These are phyloP conservation scores for Leptopilina syphax DNA, from an alignment of 2,888 invertebrate genomes.

Conservation along the genomic window DNA sequence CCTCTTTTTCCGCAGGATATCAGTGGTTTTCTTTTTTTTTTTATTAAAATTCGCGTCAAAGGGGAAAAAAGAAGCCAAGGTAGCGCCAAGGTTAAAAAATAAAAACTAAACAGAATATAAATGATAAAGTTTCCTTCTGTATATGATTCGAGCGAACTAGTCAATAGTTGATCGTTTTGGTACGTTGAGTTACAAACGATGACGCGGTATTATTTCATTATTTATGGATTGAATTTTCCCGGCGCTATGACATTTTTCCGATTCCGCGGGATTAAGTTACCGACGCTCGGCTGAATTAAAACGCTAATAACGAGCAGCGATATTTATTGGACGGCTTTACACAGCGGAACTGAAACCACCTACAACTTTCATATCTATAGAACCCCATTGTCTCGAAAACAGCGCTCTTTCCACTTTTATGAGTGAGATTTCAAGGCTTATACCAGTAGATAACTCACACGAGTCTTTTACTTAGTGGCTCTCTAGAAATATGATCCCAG, in stretches of 20 bases:
- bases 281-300: slow-evolving; percentile 71
- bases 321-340: slow-evolving; percentile 73
- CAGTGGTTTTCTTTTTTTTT: too few species aligned
- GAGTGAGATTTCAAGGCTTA: slow-evolving; percentile 71
- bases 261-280: slow-evolving; percentile 72
- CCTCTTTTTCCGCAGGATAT: too few species aligned
- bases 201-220: slow-evolving; percentile 71
- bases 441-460: slow-evolving; percentile 68
- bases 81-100: too few species aligned
- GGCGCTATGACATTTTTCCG: slow-evolving; percentile 67
- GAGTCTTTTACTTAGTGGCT: slow-evolving; percentile 62
- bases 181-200: slow-evolving; percentile 67
- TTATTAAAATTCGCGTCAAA: too few species aligned
- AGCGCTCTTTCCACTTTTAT: slow-evolving; percentile 72
- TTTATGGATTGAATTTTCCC: slow-evolving; percentile 69
- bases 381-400: slow-evolving; percentile 69
- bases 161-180: slow-evolving; percentile 56
- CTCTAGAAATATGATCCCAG: slow-evolving; percentile 28
- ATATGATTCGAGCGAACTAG: not conserved
- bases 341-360: slow-evolving; percentile 50
- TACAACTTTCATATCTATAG: slow-evolving; percentile 49
- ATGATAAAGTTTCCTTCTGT: not conserved
- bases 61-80: too few species aligned
- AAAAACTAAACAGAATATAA: not conserved
- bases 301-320: slow-evolving; percentile 74